Conservation (phyloP, 2,113 vertebrate genomes). For the Haliaeetus leucogaster region DNA sequence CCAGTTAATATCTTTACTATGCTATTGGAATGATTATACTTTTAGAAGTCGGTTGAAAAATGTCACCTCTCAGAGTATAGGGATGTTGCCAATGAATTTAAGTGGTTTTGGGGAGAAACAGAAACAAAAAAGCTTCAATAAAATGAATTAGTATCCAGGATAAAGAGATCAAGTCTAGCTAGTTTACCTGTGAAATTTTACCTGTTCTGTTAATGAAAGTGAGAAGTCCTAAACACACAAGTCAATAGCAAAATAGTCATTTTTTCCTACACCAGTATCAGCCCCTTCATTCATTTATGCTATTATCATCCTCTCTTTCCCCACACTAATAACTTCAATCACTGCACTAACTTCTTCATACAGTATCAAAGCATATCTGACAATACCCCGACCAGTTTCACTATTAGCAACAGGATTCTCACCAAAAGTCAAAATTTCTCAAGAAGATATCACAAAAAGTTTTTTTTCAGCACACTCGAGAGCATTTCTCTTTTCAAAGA, state of each 20-base stretch:
- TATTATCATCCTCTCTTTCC: neutral
- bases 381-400: neutral
- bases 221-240: neutral
- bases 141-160: neutral
- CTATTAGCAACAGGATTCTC: neutral
- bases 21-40: neutral
- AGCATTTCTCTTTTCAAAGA: neutral
- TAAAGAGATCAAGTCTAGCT: neutral
- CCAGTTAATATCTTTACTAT: neutral
- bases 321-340: neutral
- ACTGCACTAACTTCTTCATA: neutral
- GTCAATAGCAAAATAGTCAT: neutral
- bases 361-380: neutral
- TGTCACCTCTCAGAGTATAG: neutral
- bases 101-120: neutral
- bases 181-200: neutral
- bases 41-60: neutral
- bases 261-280: neutral
- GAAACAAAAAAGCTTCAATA: neutral
- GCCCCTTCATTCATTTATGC: neutral
- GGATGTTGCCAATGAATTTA: neutral
- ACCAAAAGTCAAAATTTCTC: neutral
- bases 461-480: fast-evolving
- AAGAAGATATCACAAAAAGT: neutral
- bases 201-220: neutral